phyloP scores from a whole-genome alignment of 30 jellyfish, hydroid and myxozoan genomes.

The Hydra vulgaris region DNA sequence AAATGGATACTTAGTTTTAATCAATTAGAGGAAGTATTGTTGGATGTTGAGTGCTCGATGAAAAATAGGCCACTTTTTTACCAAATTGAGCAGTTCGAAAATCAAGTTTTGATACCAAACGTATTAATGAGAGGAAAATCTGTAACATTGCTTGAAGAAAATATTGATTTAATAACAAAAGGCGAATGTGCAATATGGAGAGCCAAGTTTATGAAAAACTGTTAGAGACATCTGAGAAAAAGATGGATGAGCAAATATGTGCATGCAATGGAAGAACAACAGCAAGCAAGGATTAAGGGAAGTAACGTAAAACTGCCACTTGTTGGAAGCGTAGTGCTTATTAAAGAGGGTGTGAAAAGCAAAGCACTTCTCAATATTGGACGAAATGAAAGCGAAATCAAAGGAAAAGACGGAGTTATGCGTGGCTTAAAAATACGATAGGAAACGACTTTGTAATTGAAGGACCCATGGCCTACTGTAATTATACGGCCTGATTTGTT shows the following conservation, averaged over 20 bases:
- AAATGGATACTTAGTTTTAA: not conserved
- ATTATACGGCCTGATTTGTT: too few relatives aligned
- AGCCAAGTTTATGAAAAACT: not conserved
- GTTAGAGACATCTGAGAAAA: not conserved
- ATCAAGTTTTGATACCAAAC: not conserved
- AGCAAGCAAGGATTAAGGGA: not conserved
- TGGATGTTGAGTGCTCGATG: not conserved
- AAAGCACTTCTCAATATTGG: not conserved
- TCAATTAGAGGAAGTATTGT: not conserved
- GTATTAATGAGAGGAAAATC: not conserved
- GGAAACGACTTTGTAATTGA: not conserved
- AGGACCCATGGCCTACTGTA: too few relatives aligned
- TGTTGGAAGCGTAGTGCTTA: not conserved
- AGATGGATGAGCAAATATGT: not conserved
- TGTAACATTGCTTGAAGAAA: not conserved
- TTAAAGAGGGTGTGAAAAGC: not conserved
- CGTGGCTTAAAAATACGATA: not conserved
- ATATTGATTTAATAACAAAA: not conserved
- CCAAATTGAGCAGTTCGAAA: not conserved
- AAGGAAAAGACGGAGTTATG: not conserved
- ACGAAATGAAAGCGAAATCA: not conserved
- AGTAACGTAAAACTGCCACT: not conserved
- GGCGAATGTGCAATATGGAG: not conserved
- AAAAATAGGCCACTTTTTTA: not conserved
- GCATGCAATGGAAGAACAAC: not conserved